Percentiles rank a stretch among this genome's conserved stretches.
Evolutionary conservation across 2,113 vertebrate genomes (phyloP).

Genomic region (Caranx melampygus): DNA sequence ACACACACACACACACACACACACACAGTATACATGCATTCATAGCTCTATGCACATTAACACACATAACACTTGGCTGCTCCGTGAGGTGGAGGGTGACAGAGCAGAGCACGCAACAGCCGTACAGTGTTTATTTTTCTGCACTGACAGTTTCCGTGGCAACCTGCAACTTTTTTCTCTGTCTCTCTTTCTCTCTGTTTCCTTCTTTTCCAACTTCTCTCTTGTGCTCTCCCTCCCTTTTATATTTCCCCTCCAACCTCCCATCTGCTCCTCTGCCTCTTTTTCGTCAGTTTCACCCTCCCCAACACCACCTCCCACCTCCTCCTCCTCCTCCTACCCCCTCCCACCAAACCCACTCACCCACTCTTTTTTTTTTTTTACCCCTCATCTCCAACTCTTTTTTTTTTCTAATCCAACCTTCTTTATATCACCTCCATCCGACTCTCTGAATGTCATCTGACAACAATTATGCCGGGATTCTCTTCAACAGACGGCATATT

Average conservation of each 20-base stretch:
- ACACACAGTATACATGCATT: not conserved
- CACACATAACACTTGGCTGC: conserved; percentile 30
- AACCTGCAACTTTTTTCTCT: conserved; percentile 63
- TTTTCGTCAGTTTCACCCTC: not conserved
- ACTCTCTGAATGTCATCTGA: conserved; percentile 75
- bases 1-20: conserved; percentile 12
- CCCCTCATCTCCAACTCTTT: not conserved
- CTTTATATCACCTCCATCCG: conserved; percentile 59
- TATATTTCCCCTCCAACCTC: conserved; percentile 43
- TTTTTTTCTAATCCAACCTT: conserved; percentile 4
- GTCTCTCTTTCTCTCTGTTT: conserved; percentile 24
- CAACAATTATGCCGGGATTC: conserved; percentile 72
- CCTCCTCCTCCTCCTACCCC: not conserved
- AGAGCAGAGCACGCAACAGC: conserved; percentile 41
- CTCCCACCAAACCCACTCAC: not conserved
- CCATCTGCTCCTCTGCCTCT: conserved; percentile 46
- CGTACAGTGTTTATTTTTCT: conserved; percentile 76
- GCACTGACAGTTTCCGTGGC: conserved; percentile 63
- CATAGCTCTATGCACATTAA: conserved; percentile 23
- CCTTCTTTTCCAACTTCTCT: conserved; percentile 29
- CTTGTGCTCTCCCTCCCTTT: conserved; percentile 26
- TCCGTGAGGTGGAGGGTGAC: conserved; percentile 62
- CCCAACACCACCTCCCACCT: not conserved
- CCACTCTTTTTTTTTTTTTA: not conserved
- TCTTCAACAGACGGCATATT: conserved; percentile 54